A percentile compares a stretch with the other conserved stretches of the same genome.
phyloP scores from a whole-genome alignment of 30 jellyfish, hydroid and myxozoan species.

The Turritopsis dohrnii region DNA sequence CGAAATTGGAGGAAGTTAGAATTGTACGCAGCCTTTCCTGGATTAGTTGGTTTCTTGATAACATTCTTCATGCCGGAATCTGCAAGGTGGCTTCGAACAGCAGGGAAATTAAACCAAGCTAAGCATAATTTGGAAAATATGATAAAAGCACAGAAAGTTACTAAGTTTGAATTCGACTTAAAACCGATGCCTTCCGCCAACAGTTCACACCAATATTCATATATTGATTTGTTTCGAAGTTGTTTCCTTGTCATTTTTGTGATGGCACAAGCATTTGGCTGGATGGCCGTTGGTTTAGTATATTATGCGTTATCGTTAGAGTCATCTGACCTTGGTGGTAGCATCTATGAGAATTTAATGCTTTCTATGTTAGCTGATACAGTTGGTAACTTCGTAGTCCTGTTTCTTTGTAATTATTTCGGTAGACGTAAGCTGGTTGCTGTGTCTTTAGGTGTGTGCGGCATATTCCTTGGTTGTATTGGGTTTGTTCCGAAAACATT shows the following conservation, averaged over 20 bases:
- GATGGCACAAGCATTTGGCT: background rate
- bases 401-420: background rate
- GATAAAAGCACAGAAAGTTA: background rate
- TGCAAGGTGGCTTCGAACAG: constrained; percentile 5
- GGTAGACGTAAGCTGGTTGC: constrained; percentile 19
- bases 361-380: constrained; percentile 10
- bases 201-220: background rate
- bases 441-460: background rate
- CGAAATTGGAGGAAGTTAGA: constrained; percentile 4
- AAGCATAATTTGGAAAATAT: background rate
- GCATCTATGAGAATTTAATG: constrained; percentile 8
- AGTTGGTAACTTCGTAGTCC: background rate
- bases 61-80: background rate
- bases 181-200: background rate
- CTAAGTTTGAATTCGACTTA: background rate
- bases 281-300: constrained; percentile 15
- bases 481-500: background rate
- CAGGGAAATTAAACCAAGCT: background rate
- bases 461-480: background rate
- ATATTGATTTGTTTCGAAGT: background rate
- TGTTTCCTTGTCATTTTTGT: background rate
- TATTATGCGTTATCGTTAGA: constrained; percentile 15
- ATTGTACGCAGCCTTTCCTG: background rate
- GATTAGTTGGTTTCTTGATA: background rate
- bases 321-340: constrained; percentile 21